phyloP scores from a whole-genome alignment of 2,888 invertebrate genomes.

The Acrobasis suavella region DNA sequence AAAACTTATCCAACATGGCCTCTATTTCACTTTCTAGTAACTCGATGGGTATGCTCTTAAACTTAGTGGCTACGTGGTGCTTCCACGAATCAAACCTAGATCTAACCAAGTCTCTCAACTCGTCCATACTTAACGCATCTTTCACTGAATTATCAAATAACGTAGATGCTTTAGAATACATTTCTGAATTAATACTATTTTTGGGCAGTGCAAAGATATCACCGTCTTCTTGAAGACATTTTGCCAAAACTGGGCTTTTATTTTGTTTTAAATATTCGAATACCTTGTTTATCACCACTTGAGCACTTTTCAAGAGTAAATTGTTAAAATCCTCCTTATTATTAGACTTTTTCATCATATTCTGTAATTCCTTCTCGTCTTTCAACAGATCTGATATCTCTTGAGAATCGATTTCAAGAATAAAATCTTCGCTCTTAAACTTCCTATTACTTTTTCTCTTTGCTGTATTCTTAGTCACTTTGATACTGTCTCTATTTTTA shows the following conservation, averaged over 20 bases:
- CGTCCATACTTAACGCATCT: constrained; percentile 66
- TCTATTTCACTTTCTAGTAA: constrained; percentile 66
- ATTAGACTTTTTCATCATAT: constrained; percentile 53
- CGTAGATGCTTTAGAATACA: constrained; percentile 59
- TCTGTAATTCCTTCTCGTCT: constrained; percentile 63
- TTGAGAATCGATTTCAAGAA: constrained; percentile 66
- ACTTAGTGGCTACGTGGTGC: constrained; percentile 58
- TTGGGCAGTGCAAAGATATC: constrained; percentile 54
- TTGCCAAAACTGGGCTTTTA: constrained; percentile 60
- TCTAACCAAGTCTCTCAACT: constrained; percentile 58
- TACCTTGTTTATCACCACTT: constrained; percentile 70
- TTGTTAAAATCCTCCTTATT: constrained; percentile 67
- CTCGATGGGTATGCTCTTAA: constrained; percentile 63
- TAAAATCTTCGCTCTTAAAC: constrained; percentile 56
- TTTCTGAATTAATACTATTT: constrained; percentile 55
- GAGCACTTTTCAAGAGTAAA: constrained; percentile 63
- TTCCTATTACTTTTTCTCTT: constrained; percentile 68
- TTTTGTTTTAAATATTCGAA: constrained; percentile 67
- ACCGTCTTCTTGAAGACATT: constrained; percentile 59
- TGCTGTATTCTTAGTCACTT: constrained; percentile 72
- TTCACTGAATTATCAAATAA: constrained; percentile 69
- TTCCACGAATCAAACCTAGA: constrained; percentile 67
- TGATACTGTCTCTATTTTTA: constrained; percentile 65
- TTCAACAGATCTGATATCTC: constrained; percentile 60
- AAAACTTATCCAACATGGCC: constrained; percentile 66